Conservation (phyloP, 2,888 invertebrate species). For the Dryomyza anilis region DNA sequence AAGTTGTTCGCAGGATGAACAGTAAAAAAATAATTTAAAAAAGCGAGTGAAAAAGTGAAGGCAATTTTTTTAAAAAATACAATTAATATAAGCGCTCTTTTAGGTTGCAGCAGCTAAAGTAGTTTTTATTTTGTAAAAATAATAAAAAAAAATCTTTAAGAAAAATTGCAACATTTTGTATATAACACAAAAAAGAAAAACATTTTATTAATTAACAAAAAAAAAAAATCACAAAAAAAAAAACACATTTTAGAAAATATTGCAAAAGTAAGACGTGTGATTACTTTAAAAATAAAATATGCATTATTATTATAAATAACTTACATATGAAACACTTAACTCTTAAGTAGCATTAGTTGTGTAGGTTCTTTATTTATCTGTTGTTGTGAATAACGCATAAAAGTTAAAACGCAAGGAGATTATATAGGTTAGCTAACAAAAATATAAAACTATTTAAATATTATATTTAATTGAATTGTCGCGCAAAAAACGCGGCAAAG, state of each 20-base stretch:
- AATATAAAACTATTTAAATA: neutral
- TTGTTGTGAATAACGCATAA: constrained; percentile 22
- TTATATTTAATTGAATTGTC: constrained; percentile 4
- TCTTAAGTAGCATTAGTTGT: constrained; percentile 30
- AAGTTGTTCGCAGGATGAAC: constrained; percentile 19
- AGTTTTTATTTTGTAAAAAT: constrained; percentile 12
- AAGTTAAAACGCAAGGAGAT: constrained; percentile 35
- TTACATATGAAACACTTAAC: constrained; percentile 25
- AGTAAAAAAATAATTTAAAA: neutral
- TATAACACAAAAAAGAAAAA: constrained; percentile 11
- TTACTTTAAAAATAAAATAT: constrained; percentile 12
- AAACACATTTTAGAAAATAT: constrained; percentile 16
- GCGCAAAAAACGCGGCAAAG: too few species aligned
- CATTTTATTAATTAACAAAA: constrained; percentile 13
- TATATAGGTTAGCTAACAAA: constrained; percentile 38
- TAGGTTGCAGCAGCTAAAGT: constrained; percentile 9
- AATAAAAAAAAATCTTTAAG: constrained; percentile 6
- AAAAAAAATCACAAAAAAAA: too few species aligned
- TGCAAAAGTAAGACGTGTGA: constrained; percentile 7
- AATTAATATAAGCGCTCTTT: constrained; percentile 1
- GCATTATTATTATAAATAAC: constrained; percentile 10
- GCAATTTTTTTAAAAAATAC: neutral
- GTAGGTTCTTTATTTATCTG: constrained; percentile 17
- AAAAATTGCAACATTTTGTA: constrained; percentile 14
- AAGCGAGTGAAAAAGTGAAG: neutral